Conservation (phyloP, 2,797 vertebrate species). For the Trachurus trachurus region DNA sequence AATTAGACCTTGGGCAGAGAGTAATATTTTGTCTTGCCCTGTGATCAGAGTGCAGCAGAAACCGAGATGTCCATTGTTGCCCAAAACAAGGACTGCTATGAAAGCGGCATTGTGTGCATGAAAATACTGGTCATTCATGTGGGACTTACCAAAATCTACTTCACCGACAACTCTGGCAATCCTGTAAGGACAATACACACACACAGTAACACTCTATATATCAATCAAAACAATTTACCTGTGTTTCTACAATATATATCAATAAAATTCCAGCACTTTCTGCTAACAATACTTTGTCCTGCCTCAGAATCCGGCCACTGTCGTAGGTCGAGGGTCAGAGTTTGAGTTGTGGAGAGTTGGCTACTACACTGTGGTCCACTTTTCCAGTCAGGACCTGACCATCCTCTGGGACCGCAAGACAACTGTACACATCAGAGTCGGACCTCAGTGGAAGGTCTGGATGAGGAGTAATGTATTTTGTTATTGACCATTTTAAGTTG, state of each 20-base stretch:
- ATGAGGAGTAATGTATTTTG: constrained; percentile 8
- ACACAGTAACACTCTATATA: background rate
- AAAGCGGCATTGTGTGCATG: constrained; percentile 98
- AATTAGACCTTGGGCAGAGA: constrained; percentile 6
- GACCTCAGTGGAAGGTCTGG: constrained; percentile 95
- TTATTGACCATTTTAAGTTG: background rate
- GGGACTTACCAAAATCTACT: constrained; percentile 94
- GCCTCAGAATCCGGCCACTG: constrained; percentile 84
- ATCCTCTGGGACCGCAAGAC: constrained; percentile 98
- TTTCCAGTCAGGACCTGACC: constrained; percentile 93
- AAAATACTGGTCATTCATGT: constrained; percentile 95
- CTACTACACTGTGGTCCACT: constrained; percentile 93
- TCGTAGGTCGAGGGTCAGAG: constrained; percentile 86
- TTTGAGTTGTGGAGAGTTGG: constrained; percentile 96
- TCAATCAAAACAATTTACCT: background rate
- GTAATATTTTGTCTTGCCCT: constrained; percentile 45
- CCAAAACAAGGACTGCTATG: constrained; percentile 99
- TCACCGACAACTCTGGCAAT: constrained; percentile 92
- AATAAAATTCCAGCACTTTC: background rate
- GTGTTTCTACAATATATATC: background rate
- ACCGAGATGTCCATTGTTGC: constrained; percentile 93
- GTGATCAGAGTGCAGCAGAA: constrained; percentile 90
- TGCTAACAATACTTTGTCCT: constrained; percentile 6
- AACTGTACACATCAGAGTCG: constrained; percentile 95
- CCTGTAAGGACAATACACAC: constrained; percentile 83